Evolutionary conservation across 2,797 vertebrate species (phyloP).

Genomic region (Centroberyx gerrardi): DNA sequence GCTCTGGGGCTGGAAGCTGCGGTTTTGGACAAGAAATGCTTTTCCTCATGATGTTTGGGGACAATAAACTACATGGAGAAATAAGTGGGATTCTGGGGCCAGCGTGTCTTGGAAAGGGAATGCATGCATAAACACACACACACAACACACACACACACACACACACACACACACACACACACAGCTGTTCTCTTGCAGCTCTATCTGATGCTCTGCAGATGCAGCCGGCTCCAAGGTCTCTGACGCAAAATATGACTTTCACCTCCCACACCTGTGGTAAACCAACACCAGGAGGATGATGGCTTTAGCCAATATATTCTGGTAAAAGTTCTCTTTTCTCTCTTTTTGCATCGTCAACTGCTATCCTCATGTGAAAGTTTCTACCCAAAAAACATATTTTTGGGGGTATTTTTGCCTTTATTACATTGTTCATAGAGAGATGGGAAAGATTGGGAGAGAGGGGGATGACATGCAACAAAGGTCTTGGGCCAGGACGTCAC

Average conservation of each 20-base stretch:
- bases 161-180: neutral
- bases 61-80: constrained; percentile 48
- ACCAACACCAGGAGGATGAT: constrained; percentile 23
- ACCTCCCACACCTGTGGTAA: neutral
- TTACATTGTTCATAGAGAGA: too few relatives aligned
- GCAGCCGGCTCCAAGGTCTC: constrained; percentile 48
- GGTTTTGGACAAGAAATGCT: constrained; percentile 40
- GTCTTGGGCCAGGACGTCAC: too few relatives aligned
- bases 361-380: too few relatives aligned
- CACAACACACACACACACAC: neutral
- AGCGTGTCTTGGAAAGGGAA: neutral
- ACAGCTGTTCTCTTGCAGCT: constrained; percentile 29
- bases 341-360: too few relatives aligned
- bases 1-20: constrained; percentile 4
- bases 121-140: constrained; percentile 28
- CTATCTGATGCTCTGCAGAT: neutral
- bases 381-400: too few relatives aligned
- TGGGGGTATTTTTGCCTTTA: too few relatives aligned
- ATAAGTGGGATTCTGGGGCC: constrained; percentile 6
- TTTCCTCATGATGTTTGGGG: constrained; percentile 31
- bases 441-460: too few relatives aligned
- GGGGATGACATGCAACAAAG: too few relatives aligned
- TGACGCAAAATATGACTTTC: constrained; percentile 17
- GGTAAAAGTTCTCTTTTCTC: too few relatives aligned
- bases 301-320: too few relatives aligned